phyloP scores from a whole-genome alignment of 2,113 vertebrate genomes.

The Emberiza fucata region DNA sequence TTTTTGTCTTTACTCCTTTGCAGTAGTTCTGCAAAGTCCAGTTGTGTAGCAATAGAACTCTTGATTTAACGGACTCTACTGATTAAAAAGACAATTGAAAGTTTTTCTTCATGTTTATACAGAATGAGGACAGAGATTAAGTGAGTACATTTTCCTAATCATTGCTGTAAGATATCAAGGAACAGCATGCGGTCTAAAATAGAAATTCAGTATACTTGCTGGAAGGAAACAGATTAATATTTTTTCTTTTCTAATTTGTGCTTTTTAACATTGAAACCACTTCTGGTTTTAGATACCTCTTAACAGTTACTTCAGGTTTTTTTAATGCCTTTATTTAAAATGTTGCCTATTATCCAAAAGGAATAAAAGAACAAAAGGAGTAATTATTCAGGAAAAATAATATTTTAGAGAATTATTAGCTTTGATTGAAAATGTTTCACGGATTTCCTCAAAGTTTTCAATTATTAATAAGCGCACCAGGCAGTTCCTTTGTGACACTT shows the following conservation, averaged over 20 bases:
- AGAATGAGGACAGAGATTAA: background rate
- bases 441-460: slow-evolving; percentile 13
- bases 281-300: background rate
- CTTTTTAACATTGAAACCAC: background rate
- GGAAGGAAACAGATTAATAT: background rate
- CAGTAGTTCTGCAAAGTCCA: background rate
- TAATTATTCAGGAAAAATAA: background rate
- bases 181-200: background rate
- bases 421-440: background rate
- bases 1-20: background rate
- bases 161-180: background rate
- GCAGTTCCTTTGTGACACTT: slow-evolving; percentile 10
- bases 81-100: background rate
- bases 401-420: background rate
- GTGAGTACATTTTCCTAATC: background rate
- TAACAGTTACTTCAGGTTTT: background rate
- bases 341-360: background rate
- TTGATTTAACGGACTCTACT: background rate
- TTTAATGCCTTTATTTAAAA: background rate
- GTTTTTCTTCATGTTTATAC: background rate
- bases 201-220: background rate
- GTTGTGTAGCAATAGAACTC: background rate
- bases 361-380: background rate
- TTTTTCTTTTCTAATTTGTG: background rate
- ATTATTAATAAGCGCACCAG: slow-evolving; percentile 22